Percentiles rank a stretch among this genome's conserved stretches.
These are phyloP conservation scores for Neolamprologus sp. DNA, from an alignment of 2,113 vertebrate genomes.

Conservation along the genomic window DNA sequence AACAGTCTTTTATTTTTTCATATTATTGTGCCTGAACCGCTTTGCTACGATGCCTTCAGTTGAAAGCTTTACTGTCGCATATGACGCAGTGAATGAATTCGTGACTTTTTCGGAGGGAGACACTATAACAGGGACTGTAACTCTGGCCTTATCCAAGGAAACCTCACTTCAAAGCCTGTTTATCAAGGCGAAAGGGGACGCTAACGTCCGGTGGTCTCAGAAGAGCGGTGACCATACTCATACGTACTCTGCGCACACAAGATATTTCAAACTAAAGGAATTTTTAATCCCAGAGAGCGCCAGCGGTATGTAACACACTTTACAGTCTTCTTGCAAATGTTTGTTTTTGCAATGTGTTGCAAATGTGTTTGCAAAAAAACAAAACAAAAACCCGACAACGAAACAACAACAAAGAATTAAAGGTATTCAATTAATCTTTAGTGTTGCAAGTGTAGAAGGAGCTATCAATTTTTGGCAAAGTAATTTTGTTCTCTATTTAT, in stretches of 20 bases:
- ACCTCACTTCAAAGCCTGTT: constrained; percentile 19
- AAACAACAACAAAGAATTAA: not conserved
- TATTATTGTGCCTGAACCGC: not conserved
- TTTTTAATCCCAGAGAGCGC: constrained; percentile 30
- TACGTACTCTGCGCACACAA: constrained; percentile 12
- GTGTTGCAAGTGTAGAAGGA: not conserved
- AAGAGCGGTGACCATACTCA: not conserved
- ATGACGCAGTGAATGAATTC: constrained; percentile 25
- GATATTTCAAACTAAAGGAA: constrained; percentile 68
- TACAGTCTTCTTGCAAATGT: not conserved
- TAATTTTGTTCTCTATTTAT: not conserved
- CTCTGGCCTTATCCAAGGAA: constrained; percentile 32
- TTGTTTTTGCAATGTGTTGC: not conserved
- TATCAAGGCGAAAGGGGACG: constrained; percentile 64
- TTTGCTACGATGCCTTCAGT: constrained; percentile 27
- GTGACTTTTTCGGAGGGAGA: constrained; percentile 60
- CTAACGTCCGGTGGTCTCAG: constrained; percentile 38
- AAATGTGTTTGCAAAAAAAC: not conserved
- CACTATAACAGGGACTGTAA: constrained; percentile 30
- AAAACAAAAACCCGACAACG: not conserved
- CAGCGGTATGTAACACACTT: constrained; percentile 4
- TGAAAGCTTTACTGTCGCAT: constrained; percentile 10
- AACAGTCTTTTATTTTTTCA: not conserved
- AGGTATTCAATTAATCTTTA: not conserved
- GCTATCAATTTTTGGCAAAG: not conserved